These are phyloP conservation scores for Alloplasta piceator DNA, from an alignment of 2,888 invertebrate species.

Conservation along the genomic window DNA sequence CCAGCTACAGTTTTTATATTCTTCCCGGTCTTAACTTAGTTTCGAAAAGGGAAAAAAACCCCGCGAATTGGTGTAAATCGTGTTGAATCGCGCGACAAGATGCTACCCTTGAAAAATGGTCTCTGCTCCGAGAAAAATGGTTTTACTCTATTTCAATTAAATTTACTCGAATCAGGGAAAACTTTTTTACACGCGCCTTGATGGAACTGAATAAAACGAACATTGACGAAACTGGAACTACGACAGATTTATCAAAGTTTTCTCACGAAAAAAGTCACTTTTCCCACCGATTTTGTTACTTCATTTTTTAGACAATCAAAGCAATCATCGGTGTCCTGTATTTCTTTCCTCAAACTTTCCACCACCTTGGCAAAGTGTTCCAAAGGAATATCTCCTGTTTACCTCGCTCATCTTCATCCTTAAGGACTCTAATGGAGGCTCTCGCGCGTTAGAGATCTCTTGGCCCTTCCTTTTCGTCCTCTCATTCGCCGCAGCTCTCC, in stretches of 20 bases:
- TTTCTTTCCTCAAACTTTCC: not conserved
- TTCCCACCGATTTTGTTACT: no score
- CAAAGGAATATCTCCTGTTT: slow-evolving; percentile 55
- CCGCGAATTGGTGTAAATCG: not conserved
- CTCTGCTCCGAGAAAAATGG: not conserved
- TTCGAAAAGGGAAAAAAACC: not conserved
- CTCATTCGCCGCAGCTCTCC: not conserved
- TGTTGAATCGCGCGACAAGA: not conserved
- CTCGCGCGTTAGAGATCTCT: slow-evolving; percentile 61
- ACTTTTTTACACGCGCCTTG: not conserved
- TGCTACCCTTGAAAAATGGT: not conserved
- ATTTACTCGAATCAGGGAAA: not conserved
- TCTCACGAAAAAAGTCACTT: no score
- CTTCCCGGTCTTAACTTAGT: not conserved
- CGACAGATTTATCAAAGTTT: no score
- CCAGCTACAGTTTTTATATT: slow-evolving; percentile 4
- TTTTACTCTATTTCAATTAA: not conserved
- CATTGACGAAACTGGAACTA: not conserved
- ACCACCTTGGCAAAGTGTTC: not conserved
- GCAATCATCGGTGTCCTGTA: no score
- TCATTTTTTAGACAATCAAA: no score
- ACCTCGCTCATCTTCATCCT: slow-evolving; percentile 61
- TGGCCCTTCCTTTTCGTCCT: slow-evolving; percentile 55
- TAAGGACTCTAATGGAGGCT: slow-evolving; percentile 70
- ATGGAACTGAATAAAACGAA: not conserved